phyloP scores from a whole-genome alignment of 2,113 vertebrate genomes.

The Progne subis region DNA sequence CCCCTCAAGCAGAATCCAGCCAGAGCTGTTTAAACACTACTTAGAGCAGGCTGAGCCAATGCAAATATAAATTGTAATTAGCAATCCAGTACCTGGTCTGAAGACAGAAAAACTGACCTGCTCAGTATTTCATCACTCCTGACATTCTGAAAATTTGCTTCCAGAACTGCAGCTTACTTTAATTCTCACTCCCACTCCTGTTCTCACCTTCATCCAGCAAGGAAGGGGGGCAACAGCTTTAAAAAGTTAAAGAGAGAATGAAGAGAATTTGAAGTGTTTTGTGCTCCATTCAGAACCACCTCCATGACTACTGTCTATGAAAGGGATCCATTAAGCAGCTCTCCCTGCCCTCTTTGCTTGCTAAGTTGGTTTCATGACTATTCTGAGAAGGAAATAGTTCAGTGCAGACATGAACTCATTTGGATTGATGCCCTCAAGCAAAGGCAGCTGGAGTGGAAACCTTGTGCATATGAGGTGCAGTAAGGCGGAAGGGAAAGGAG shows the following conservation, averaged over 20 bases:
- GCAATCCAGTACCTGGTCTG: background rate
- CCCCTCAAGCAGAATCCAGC: background rate
- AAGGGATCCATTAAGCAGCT: background rate
- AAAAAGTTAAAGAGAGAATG: background rate
- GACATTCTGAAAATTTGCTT: background rate
- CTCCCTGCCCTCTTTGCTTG: background rate
- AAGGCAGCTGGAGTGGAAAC: background rate
- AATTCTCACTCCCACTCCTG: background rate
- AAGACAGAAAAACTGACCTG: background rate
- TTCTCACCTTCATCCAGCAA: background rate
- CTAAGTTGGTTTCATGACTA: background rate
- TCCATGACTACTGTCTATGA: accelerated
- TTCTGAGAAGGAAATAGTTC: background rate
- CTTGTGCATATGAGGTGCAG: background rate
- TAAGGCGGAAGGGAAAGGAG: background rate
- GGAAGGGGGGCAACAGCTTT: background rate
- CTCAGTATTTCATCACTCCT: background rate
- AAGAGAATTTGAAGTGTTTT: background rate
- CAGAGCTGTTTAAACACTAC: background rate
- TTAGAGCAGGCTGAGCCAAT: background rate
- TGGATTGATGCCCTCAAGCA: background rate
- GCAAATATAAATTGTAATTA: background rate
- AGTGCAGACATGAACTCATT: background rate
- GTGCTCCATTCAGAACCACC: background rate
- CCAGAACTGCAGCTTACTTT: background rate